Base-by-base conservation (phyloP, 2,888 invertebrate species). In the Didymodactylos carnosus region DNA sequence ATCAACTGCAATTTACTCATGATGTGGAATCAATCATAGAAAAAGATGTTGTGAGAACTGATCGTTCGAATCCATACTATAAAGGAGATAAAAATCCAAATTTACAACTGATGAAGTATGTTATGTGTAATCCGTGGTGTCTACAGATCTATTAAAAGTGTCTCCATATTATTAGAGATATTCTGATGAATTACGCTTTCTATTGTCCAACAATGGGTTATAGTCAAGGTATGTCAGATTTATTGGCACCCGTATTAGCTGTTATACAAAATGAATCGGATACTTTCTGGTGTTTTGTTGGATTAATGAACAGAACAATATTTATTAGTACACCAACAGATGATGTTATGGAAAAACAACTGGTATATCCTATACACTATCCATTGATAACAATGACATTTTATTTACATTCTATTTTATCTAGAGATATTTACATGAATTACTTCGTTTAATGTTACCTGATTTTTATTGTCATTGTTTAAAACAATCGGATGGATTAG, bases 401-500 rank as follows among this genome's bases (percentile, higher is more conserved):
- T 46, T 75, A 25, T 70, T 1, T 51, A 13, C 49, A 27, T 72
- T 46, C 43, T 62, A 40, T 75, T 62, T 62, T 79, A 79, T 40
- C 78, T 62, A 85, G 89, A 88, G 88, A 79, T 93, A 90, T 80
- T 86, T 94, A 70, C 87, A 92, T 23, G 94, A 94, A 83, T 83
- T 94, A 76, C 88, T 94, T 76, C 87, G 91, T 79, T 85, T 94
- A 76, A 92, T 94, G 90, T 86, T 91, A 76, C 92, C 93, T n/a
- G 88, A 89, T 76, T 94, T 94, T 84, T 90, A 91, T 82, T 87
- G 88, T 72, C 92, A 94, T 82, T 86, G 94, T 76, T 86, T 88
- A 77, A 89, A 88, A 79, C 89, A 92, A 79, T 88, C 88, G 7
- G 80, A 81, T 41, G 93, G 62, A 35, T 35, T 62, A 11, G 62